A percentile compares a stretch with the other conserved stretches of the same genome.
These are phyloP conservation scores for Anolis carolinensis DNA, from an alignment of 2,113 vertebrate genomes.

Conservation along the genomic window DNA sequence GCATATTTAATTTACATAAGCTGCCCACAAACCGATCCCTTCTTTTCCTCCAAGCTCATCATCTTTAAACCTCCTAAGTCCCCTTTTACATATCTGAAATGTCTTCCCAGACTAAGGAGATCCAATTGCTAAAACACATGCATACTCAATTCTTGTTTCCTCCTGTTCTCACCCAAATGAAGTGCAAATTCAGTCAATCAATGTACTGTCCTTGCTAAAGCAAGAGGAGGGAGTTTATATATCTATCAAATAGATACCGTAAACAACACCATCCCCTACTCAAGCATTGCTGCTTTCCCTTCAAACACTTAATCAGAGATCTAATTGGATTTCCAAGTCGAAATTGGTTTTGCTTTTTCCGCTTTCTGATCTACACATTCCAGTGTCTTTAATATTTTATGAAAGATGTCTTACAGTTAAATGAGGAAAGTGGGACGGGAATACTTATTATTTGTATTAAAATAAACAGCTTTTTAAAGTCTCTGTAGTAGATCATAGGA, in stretches of 20 bases:
- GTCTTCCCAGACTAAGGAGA: background rate
- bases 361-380: background rate
- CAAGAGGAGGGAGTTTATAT: background rate
- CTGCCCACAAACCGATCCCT: background rate
- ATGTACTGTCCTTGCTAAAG: rapidly evolving
- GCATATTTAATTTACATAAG: slow-evolving; percentile 57
- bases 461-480: background rate
- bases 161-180: background rate
- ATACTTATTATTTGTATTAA: background rate
- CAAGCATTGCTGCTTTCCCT: rapidly evolving
- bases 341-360: background rate
- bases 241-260: background rate
- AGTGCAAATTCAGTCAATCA: background rate
- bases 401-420: background rate
- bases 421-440: background rate
- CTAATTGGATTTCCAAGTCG: background rate
- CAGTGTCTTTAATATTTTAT: background rate
- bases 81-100: slow-evolving; percentile 52
- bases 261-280: rapidly evolving
- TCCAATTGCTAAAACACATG: background rate
- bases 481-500: background rate
- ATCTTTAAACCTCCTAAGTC: slow-evolving; percentile 5
- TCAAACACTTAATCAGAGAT: slow-evolving; percentile 12
- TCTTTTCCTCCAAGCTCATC: background rate
- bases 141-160: background rate